Base-by-base conservation (phyloP, 2,888 invertebrate genomes). In the Eupithecia dodoneata region DNA sequence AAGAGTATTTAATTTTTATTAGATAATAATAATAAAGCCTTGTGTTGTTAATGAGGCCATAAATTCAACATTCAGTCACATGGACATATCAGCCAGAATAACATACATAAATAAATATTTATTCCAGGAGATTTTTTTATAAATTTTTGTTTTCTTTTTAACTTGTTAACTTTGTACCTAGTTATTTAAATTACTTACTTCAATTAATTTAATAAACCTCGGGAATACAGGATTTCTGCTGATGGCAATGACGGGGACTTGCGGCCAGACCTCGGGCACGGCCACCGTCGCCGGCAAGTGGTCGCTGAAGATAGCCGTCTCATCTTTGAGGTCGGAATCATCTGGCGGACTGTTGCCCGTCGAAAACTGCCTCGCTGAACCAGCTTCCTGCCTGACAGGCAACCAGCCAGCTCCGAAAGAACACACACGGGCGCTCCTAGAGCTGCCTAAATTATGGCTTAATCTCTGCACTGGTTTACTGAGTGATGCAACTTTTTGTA, bases 151-250 rank as follows among this genome's bases (percentile, higher is more conserved):
- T 59, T 59, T 18, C 18, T 18, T 59, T 59, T 18, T 59, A 59
- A 9, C 3, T 4, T 9, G 18, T 18, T 59, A 59, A 0, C 59
- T 59, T 59, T n/a, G n/a, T 69, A 45, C 45, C 15, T 4, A 69
- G 45, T n/a, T 9, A n/a, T n/a, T 41, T 42, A 44, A 30, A 30
- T 30, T 30, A 30, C 81, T 79, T 83, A 98, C 98, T 96, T 99
- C 99, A 81, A 99, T 97, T 83, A 99, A 96, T 95, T 99, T 99
- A 84, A 99, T 99, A 92, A 99, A 99, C 84, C 98, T 97, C 41
- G 99, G 99, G 94, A 99, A 99, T 2, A 99, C 98, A 5, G 99
- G 99, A 95, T 99, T 98, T 83, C 99, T 96, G 86, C 96, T 97
- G 81, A 99, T 98, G 0, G 99, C 99, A 83, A 99, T 97, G 10